These are phyloP conservation scores for Nomada lathburiana DNA, from an alignment of 2,888 invertebrate genomes.

Conservation along the genomic window DNA sequence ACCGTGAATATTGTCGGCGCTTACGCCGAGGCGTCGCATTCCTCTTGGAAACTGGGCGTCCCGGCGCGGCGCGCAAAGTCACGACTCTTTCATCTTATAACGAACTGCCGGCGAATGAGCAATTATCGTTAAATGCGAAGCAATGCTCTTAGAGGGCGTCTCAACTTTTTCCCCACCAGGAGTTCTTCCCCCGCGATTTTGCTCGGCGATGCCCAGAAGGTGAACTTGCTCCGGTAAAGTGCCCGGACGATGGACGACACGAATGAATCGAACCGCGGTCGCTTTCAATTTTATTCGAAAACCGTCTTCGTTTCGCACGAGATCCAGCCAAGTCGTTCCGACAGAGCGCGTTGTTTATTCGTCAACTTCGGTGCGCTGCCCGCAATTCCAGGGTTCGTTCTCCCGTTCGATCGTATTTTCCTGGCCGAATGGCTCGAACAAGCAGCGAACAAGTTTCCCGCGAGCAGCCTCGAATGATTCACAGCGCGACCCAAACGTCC, in stretches of 20 bases:
- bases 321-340: constrained; percentile 28
- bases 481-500: constrained; percentile 5
- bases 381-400: constrained; percentile 11
- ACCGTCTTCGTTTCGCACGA: neutral
- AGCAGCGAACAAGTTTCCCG: constrained; percentile 5
- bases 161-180: neutral
- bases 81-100: constrained; percentile 60
- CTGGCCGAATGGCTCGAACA: constrained; percentile 25
- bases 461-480: constrained; percentile 21
- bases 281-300: constrained; percentile 38
- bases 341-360: constrained; percentile 31
- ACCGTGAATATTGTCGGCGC: constrained; percentile 73
- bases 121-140: constrained; percentile 61
- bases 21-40: constrained; percentile 64
- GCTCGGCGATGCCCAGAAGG: neutral
- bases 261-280: constrained; percentile 22
- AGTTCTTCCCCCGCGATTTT: constrained; percentile 5
- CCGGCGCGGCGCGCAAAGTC: constrained; percentile 49
- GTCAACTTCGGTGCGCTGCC: constrained; percentile 14
- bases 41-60: constrained; percentile 44
- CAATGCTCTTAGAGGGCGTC: constrained; percentile 45
- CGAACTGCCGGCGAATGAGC: constrained; percentile 50
- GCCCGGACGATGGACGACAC: constrained; percentile 8
- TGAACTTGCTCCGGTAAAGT: constrained; percentile 6
- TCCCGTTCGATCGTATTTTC: constrained; percentile 39